Percentiles rank a stretch among this genome's conserved stretches.
phyloP scores from a whole-genome alignment of 2,888 invertebrate genomes.

The Caenorhabditis uteleia region DNA sequence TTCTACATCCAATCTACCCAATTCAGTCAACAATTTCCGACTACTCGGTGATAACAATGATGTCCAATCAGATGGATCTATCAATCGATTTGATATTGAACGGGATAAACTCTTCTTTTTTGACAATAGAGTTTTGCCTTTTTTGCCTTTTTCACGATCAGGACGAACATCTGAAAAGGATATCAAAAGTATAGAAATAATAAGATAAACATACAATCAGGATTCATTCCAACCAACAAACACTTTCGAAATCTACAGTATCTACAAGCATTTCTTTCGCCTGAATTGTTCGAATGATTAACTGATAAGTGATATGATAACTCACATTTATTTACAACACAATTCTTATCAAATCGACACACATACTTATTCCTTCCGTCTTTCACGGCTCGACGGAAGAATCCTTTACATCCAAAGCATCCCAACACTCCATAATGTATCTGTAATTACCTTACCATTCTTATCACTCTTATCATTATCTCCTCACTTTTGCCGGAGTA shows the following conservation, averaged over 20 bases:
- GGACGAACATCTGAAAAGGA: constrained; percentile 59
- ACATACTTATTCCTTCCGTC: constrained; percentile 66
- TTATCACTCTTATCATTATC: background rate
- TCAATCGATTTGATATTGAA: constrained; percentile 23
- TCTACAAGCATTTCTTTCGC: constrained; percentile 61
- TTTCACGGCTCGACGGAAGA: constrained; percentile 65
- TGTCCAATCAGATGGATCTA: constrained; percentile 39
- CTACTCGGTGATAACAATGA: constrained; percentile 28
- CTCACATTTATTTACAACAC: constrained; percentile 62
- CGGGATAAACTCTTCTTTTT: constrained; percentile 46
- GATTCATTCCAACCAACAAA: constrained; percentile 65
- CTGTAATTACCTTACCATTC: constrained; percentile 11
- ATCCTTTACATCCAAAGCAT: constrained; percentile 64
- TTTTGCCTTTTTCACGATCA: constrained; percentile 53
- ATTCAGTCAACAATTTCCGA: constrained; percentile 45
- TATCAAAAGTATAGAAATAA: background rate
- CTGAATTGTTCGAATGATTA: constrained; percentile 49
- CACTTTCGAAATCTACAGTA: constrained; percentile 65
- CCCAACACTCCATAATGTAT: constrained; percentile 63
- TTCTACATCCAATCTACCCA: constrained; percentile 46
- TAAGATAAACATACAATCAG: constrained; percentile 50
- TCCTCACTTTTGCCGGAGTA: constrained; percentile 57
- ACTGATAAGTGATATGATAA: constrained; percentile 3
- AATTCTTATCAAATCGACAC: constrained; percentile 61
- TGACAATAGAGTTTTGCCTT: constrained; percentile 32